phyloP scores from a whole-genome alignment of 2,888 invertebrate species.

The Metallyticus violacea region DNA sequence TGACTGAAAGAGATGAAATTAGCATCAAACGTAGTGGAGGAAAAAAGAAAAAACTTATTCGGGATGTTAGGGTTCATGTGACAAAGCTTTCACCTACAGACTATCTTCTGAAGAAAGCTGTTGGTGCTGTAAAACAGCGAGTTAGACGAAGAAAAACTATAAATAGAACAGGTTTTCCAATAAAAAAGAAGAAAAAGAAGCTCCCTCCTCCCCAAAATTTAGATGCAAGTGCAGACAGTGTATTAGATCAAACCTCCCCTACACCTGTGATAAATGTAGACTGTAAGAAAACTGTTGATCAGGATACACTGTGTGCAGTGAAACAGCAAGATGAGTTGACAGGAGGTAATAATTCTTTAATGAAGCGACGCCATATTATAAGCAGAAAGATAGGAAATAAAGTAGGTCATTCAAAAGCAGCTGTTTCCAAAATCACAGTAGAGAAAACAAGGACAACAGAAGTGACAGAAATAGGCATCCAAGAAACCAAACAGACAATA shows the following conservation, averaged over 20 bases:
- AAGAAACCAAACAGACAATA: not conserved
- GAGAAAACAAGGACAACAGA: not conserved
- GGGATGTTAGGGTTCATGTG: conserved; percentile 41
- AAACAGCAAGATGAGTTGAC: not conserved
- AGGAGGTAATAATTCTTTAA: not conserved
- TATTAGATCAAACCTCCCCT: not conserved
- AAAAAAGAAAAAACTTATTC: conserved; percentile 41
- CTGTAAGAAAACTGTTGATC: not conserved
- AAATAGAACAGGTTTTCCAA: conserved; percentile 86
- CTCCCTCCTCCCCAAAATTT: conserved; percentile 43
- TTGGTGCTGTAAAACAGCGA: conserved; percentile 49
- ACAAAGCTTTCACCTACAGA: conserved; percentile 39
- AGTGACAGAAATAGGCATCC: not conserved
- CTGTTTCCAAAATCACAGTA: not conserved
- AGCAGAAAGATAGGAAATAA: not conserved
- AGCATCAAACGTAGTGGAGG: not conserved
- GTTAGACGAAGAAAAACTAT: conserved; percentile 69
- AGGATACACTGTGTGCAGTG: not conserved
- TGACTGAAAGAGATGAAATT: conserved; percentile 1
- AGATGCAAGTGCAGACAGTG: not conserved
- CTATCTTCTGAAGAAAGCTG: conserved; percentile 34
- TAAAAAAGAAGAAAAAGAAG: conserved; percentile 77
- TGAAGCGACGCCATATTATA: not conserved
- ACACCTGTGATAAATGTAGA: conserved; percentile 22
- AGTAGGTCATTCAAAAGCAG: not conserved